Evolutionary conservation across 2,797 vertebrate species (phyloP).

Genomic region (Sebastes diaconus): DNA sequence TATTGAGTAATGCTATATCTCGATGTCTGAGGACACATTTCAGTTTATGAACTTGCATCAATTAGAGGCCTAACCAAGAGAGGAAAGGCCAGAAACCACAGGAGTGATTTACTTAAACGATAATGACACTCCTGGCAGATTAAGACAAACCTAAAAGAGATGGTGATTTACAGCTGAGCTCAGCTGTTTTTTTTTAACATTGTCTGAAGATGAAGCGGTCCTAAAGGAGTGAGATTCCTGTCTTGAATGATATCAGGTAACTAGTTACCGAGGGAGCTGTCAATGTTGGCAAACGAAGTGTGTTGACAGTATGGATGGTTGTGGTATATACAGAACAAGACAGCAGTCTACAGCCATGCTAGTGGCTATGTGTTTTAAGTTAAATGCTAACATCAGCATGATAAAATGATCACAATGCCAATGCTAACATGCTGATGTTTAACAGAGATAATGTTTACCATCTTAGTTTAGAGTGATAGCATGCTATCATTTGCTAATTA

Average conservation of each 20-base stretch:
- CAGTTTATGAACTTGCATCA: constrained; percentile 37
- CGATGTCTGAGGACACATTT: constrained; percentile 26
- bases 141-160: constrained; percentile 38
- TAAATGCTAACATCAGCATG: neutral
- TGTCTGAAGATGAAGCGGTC: constrained; percentile 8
- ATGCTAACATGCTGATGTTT: neutral
- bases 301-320: neutral
- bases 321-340: neutral
- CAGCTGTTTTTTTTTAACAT: constrained; percentile 2
- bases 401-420: neutral
- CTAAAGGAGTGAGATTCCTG: neutral
- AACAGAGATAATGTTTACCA: neutral
- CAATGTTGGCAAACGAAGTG: neutral
- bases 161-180: constrained; percentile 42
- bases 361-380: neutral
- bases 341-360: neutral
- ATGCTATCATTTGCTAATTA: neutral
- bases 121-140: constrained; percentile 45
- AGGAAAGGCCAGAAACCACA: constrained; percentile 28
- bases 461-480: neutral
- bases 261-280: neutral
- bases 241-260: constrained; percentile 24
- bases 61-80: constrained; percentile 25
- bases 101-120: constrained; percentile 33
- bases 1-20: constrained; percentile 5